Conservation (phyloP, 2,797 vertebrate species). For the Steatocranus sp. region DNA sequence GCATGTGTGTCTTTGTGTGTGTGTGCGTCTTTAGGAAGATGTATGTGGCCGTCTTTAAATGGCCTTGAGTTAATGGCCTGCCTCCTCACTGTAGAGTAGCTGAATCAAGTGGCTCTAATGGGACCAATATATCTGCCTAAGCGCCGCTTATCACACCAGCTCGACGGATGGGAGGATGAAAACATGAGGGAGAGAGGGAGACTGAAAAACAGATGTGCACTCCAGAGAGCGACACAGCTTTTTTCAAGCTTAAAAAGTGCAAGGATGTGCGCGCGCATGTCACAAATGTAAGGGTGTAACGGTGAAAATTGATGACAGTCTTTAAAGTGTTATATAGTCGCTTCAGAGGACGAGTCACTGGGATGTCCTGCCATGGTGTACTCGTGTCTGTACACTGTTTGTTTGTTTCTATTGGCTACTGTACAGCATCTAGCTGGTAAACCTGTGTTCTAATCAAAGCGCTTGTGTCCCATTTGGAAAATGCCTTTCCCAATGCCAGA, state of each 20-base stretch:
- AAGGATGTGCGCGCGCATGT: neutral
- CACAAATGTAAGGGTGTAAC: neutral
- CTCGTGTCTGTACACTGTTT: neutral
- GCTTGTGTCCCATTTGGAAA: neutral
- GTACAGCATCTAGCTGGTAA: neutral
- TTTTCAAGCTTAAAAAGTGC: neutral
- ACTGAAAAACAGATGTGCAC: conserved; percentile 51
- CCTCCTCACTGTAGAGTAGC: conserved; percentile 39
- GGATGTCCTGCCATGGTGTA: neutral
- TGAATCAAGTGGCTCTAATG: conserved; percentile 65
- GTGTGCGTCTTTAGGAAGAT: conserved; percentile 15
- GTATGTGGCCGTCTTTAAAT: conserved; percentile 43
- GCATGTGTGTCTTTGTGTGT: neutral
- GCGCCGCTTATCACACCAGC: conserved; percentile 27
- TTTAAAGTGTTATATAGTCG: neutral
- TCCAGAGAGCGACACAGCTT: neutral
- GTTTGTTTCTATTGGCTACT: neutral
- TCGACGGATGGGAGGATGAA: conserved; percentile 18
- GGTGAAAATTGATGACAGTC: neutral
- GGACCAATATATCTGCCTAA: conserved; percentile 60
- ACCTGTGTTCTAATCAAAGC: neutral
- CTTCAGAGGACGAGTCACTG: neutral
- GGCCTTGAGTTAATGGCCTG: conserved; percentile 56
- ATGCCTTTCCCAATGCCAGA: neutral
- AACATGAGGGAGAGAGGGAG: neutral